Evolutionary conservation across 2,888 invertebrate genomes (phyloP), one percentile per base, ranked within the genome.

Genomic region (Luperina testacea): DNA sequence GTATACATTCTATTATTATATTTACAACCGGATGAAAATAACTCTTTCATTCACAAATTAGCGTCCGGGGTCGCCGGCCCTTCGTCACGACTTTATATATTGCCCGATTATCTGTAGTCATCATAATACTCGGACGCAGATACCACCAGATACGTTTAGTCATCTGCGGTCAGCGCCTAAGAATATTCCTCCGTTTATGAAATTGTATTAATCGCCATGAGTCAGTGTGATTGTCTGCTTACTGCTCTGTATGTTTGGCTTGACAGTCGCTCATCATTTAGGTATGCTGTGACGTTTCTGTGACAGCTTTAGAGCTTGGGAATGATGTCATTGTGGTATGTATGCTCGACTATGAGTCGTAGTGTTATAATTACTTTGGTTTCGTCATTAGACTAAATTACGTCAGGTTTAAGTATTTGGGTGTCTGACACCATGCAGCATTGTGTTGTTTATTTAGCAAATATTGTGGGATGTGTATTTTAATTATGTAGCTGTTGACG

Each of bases 261-360:
- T 88, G 90, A 87, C 88, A 89, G 88, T 89, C 88, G 84, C 83
- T 95, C 95, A 95, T 92, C 92, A 89, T 90, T 92, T 81, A 89
- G 91, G 90, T 92, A 95, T 93, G 92, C 86, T 85, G 89, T 94
- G 94, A 95, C 95, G 94, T 91, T 84, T 88, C 78, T 81, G 80
- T 85, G 90, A 89, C 90, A 89, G 88, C 86, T 89, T 91, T 85
- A 86, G 81, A 85, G 84, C 89, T 87, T 90, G 89, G 86, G 84
- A 87, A 91, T 95, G 95, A 95, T 93, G 92, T 95, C 95, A 95
- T 92, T 92, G 91, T 83, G 92, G 92, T 91, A 88, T 87, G 87
- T 85, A 82, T 86, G 82, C 85, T 86, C 85, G 84, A 85, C 78
- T 82, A 87, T 87, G 88, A 86, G 79, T 75, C 42, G 74, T 20